Evolutionary conservation across 2,113 vertebrate species (phyloP).

Genomic region (Mastomys natalensis): DNA sequence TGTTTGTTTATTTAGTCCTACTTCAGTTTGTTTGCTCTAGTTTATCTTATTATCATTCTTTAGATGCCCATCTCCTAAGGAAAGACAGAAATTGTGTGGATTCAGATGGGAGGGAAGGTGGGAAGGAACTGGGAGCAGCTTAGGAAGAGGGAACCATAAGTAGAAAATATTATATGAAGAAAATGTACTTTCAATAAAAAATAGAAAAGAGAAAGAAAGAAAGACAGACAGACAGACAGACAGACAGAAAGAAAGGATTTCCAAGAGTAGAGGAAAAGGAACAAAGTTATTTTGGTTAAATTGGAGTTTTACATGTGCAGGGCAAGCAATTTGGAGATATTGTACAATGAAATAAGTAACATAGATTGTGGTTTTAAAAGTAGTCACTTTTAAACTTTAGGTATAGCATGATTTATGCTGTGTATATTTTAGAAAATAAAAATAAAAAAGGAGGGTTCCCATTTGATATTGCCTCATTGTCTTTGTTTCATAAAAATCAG

Average conservation of each 20-base stretch:
- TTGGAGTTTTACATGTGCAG: background rate
- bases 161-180: background rate
- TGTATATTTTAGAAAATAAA: background rate
- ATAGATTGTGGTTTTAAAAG: background rate
- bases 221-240: background rate
- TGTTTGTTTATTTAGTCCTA: background rate
- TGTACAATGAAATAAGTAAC: background rate
- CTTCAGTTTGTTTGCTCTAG: background rate
- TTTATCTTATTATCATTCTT: background rate
- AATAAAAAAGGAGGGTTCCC: background rate
- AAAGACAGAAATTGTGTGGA: background rate
- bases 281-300: background rate
- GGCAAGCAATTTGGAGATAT: background rate
- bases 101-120: background rate
- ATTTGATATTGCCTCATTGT: background rate
- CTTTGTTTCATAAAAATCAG: background rate
- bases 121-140: background rate
- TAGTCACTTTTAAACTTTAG: background rate
- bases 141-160: background rate
- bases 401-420: background rate
- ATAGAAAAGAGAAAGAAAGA: background rate
- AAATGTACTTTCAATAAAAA: background rate
- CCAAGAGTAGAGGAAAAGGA: background rate
- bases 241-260: background rate
- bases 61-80: background rate